Conservation (phyloP, 2,113 vertebrate species). For the Coptodon rendalli region DNA sequence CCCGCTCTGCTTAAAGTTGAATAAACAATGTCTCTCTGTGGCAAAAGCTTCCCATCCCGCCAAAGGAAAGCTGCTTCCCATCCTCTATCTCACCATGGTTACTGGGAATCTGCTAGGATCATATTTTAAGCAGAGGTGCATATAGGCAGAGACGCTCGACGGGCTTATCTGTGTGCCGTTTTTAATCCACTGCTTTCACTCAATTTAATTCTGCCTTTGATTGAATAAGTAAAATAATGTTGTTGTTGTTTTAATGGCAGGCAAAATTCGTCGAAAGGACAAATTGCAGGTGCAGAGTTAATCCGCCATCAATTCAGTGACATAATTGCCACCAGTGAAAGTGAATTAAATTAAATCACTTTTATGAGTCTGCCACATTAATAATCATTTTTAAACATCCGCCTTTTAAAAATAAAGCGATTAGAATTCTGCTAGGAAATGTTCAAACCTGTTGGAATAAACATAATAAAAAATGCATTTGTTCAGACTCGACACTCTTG, state of each 20-base stretch:
- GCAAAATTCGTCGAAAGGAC: neutral
- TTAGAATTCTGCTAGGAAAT: neutral
- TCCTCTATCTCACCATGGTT: slow-evolving; percentile 81
- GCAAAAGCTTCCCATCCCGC: slow-evolving; percentile 58
- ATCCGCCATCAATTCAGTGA: neutral
- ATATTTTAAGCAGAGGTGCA: slow-evolving; percentile 67
- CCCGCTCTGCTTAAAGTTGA: slow-evolving; percentile 74
- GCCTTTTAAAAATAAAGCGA: neutral
- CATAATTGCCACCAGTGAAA: neutral
- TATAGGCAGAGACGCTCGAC: neutral
- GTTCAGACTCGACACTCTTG: neutral
- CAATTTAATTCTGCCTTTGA: neutral
- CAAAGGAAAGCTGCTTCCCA: slow-evolving; percentile 83
- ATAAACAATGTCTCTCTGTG: slow-evolving; percentile 89
- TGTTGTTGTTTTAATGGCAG: neutral
- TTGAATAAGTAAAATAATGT: neutral
- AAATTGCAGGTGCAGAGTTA: neutral
- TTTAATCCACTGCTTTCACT: neutral
- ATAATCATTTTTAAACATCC: neutral
- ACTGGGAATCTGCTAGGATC: slow-evolving; percentile 81
- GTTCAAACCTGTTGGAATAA: neutral
- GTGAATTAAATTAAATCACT: neutral
- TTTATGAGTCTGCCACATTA: neutral
- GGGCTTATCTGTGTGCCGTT: neutral
- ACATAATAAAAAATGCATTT: neutral